phyloP scores from a whole-genome alignment of 2,797 vertebrate genomes.

The Pteronotus mesoamericanus region DNA sequence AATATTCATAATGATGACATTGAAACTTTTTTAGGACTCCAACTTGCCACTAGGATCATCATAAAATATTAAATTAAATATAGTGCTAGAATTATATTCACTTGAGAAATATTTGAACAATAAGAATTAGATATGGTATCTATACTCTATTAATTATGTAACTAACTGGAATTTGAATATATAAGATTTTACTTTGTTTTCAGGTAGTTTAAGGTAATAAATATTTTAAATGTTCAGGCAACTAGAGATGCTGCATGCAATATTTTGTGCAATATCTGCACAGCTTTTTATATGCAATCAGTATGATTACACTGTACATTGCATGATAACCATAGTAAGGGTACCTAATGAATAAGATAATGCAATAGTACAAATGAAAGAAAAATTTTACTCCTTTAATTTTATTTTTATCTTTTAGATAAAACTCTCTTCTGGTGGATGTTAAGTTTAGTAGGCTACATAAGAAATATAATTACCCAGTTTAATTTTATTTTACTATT shows the following conservation, averaged over 20 bases:
- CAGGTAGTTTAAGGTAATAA: neutral
- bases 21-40: neutral
- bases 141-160: neutral
- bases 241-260: neutral
- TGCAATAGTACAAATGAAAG: neutral
- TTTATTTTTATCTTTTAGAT: neutral
- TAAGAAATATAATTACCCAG: neutral
- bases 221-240: neutral
- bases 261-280: neutral
- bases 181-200: neutral
- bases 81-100: neutral
- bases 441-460: neutral
- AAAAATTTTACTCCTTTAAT: neutral
- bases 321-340: neutral
- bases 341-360: neutral
- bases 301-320: neutral
- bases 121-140: neutral
- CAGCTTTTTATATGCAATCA: neutral
- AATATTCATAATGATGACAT: neutral
- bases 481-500: neutral
- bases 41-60: neutral
- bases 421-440: neutral
- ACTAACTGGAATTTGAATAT: neutral
- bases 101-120: neutral
- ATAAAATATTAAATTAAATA: neutral